Evolutionary conservation across 2,888 invertebrate genomes (phyloP).

Genomic region (Noctua janthina): DNA sequence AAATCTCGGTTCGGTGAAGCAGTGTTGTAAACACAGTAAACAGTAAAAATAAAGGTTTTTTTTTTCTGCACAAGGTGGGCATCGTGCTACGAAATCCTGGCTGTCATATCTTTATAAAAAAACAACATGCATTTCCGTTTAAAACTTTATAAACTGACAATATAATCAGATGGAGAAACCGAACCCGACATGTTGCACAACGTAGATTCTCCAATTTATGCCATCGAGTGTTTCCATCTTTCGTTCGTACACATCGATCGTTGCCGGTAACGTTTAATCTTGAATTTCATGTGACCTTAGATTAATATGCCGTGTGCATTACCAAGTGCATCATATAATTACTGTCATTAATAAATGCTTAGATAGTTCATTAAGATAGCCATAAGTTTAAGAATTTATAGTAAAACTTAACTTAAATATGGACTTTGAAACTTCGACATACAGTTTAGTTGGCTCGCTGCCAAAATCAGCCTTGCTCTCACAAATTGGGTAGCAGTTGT

Average conservation of each 20-base stretch:
- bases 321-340: neutral
- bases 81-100: too few relatives aligned
- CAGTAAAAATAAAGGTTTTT: neutral
- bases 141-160: neutral
- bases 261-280: neutral
- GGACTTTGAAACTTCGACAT: slow-evolving; percentile 24
- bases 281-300: neutral
- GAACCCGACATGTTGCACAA: too few relatives aligned
- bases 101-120: neutral
- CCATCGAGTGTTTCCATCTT: neutral
- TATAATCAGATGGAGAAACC: neutral
- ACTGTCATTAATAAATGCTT: neutral
- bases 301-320: neutral
- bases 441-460: slow-evolving; percentile 10
- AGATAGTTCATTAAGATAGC: slow-evolving; percentile 13
- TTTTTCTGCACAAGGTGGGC: neutral
- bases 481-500: slow-evolving; percentile 1
- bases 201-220: neutral
- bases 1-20: slow-evolving; percentile 22
- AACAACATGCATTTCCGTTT: neutral
- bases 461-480: slow-evolving; percentile 15
- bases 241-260: neutral
- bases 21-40: slow-evolving; percentile 5
- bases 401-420: slow-evolving; percentile 43
- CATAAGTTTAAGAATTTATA: slow-evolving; percentile 43